These are phyloP conservation scores for Datnioides undecimradiatus DNA, from an alignment of 2,113 vertebrate genomes.

Conservation along the genomic window DNA sequence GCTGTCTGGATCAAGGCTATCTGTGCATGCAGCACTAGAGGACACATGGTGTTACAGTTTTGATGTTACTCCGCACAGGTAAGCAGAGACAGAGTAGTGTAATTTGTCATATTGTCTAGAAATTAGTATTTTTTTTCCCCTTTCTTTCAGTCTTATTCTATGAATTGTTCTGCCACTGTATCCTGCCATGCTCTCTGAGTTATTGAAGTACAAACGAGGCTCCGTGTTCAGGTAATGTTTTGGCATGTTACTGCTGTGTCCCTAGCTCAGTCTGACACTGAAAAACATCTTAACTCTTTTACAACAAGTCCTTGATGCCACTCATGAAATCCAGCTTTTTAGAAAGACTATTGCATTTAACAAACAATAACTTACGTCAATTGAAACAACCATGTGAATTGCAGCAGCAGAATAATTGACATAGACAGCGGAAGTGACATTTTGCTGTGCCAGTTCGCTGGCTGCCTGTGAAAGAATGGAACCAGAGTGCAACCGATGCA, in stretches of 20 bases:
- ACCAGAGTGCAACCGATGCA: background rate
- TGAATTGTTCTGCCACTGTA: background rate
- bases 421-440: slow-evolving; percentile 16
- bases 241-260: background rate
- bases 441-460: slow-evolving; percentile 22
- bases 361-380: background rate
- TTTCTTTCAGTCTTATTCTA: background rate
- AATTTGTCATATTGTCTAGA: background rate
- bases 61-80: slow-evolving; percentile 42
- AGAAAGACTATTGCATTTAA: background rate
- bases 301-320: background rate
- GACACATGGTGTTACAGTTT: slow-evolving; percentile 48
- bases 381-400: slow-evolving; percentile 7
- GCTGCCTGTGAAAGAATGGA: slow-evolving; percentile 22
- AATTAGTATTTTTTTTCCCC: background rate
- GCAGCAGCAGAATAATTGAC: background rate
- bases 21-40: slow-evolving; percentile 52
- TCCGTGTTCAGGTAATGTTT: background rate
- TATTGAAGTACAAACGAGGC: background rate
- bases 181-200: background rate
- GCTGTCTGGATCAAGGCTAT: slow-evolving; percentile 62
- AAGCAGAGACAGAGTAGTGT: slow-evolving; percentile 17
- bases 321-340: slow-evolving; percentile 4
- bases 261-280: background rate
- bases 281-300: background rate